Evolutionary conservation across 2,797 vertebrate genomes (phyloP), one percentile per base, ranked within the genome.

Genomic region (Rhabdophis nuchalis): DNA sequence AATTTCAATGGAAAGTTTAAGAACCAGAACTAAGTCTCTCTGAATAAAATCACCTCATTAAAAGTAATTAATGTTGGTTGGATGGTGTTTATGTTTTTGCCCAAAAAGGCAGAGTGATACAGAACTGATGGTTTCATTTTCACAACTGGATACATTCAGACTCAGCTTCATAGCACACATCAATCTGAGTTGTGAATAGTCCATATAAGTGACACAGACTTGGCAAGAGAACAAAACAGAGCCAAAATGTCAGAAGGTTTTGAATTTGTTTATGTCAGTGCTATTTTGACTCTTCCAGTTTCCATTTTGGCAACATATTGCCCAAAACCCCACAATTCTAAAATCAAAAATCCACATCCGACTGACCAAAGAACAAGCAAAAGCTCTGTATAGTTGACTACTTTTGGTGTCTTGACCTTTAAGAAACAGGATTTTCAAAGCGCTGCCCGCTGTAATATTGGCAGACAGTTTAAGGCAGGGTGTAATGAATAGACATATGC

Each of bases 381-480:
- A 57, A 2, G 50, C 32, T 13, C 54, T 29, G 10, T 77, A 5
- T 18, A 6, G 41, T 50, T 68, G 68, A 91, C 89, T 94, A 9
- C 56, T 27, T 88, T 41, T 29, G 87, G 32, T 88, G 56, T 46
- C 23, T 46, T 88, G 32, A 41, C 93, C 61, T 85, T 77, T 91
- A 29, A 92, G 64, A 53, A 72, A 93, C 92, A 90, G 46, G 86
- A 92, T 60, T 77, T 77, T 52, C 85, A 91, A 93, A 93, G 25
- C 25, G 86, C 56, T 85, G 93, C 82, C 46, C 1, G 1, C 14
- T 46, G 10, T 91, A 93, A 93, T 46, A 52, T 89, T 16, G 54
- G 46, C 61, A 36, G 72, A 87, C 13, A 58, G 46, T n/a, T 92
- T 32, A 64, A 54, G 50, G 52, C 41, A 11, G 88, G 52, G 3